Percentiles rank a stretch among this genome's conserved stretches.
Conservation (phyloP, 2,797 vertebrate genomes). For the Urophycis tenuis region DNA sequence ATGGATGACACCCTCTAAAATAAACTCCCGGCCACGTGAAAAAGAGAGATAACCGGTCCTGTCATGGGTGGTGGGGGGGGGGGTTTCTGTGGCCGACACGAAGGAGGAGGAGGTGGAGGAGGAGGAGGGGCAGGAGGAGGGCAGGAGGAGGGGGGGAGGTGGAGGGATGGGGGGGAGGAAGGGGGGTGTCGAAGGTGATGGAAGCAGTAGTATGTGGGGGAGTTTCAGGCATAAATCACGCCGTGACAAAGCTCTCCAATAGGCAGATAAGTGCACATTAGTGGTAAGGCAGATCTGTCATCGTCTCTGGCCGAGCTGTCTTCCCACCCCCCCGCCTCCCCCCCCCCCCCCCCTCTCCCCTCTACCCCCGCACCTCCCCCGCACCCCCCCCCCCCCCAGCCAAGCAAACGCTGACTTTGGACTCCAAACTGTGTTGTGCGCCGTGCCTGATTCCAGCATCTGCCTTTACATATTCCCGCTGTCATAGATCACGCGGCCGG, state of each 20-base stretch:
- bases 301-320: slow-evolving; percentile 42
- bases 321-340: slow-evolving; percentile 39
- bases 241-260: slow-evolving; percentile 67
- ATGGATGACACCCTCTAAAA: slow-evolving; percentile 55
- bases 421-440: slow-evolving; percentile 34
- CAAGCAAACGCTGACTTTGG: slow-evolving; percentile 44
- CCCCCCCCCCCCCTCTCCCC: slow-evolving; percentile 29
- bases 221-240: slow-evolving; percentile 65
- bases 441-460: slow-evolving; percentile 25
- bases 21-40: slow-evolving; percentile 42
- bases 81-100: slow-evolving; percentile 11
- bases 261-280: slow-evolving; percentile 73
- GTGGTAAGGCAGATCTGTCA: slow-evolving; percentile 64
- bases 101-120: slow-evolving; percentile 40
- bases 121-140: background rate
- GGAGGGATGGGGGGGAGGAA: slow-evolving; percentile 10
- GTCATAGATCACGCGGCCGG: background rate
- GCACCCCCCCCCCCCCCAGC: slow-evolving; percentile 31
- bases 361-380: slow-evolving; percentile 27
- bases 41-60: slow-evolving; percentile 46
- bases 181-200: slow-evolving; percentile 47
- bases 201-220: slow-evolving; percentile 46
- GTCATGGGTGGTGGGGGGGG: slow-evolving; percentile 5
- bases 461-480: slow-evolving; percentile 7
- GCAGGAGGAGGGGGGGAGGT: slow-evolving; percentile 16